Base-by-base conservation (phyloP, 2,113 vertebrate genomes). In the Corythornis madagascariensis region DNA sequence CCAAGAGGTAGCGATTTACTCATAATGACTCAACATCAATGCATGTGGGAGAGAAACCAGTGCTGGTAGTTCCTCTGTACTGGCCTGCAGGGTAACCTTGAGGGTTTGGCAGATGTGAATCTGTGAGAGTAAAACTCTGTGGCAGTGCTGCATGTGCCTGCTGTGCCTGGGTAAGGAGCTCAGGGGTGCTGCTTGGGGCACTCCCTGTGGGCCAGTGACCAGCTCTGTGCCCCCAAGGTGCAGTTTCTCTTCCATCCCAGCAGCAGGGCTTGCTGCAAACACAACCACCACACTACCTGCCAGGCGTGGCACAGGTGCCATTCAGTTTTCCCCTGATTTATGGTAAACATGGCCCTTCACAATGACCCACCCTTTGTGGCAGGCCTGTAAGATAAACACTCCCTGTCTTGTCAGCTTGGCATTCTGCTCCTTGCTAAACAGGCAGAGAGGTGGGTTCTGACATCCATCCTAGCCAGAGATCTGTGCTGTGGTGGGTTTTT, bases 261-360 rank as follows among this genome's bases (percentile, higher is more conserved):
- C 43, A 65, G 38, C 12, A 12, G 74, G 48, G 31, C 7, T 60
- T 78, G 76, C 70, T 90, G 77, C 70, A 64, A 45, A 45, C 57
- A 26, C 7, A 60, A 81, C 53, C 86, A 52, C 28, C 13, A 10
- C 11, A 3, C 2, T 11, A 5, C 0, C 0, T 42, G 10, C 10
- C 64, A 95, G 29, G 61, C 29, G 6, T 24, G 60, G 48, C 55
- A 61, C 50, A 45, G 52, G 50, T 70, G 75, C 47, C 26, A 1
- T 83, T 94, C 47, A 73, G 70, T 66, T 86, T 61, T 42, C 6
- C 20, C 6, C 31, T 26, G 29, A 38, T 82, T 86, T 83, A 21
- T 88, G 31, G 77, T 90, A 88, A 92, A 84, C 88, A 78, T 67
- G 83, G 67, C 64, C 56, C 55, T 69, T 92, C 45, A 33, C 13